Evolutionary conservation across 2,797 vertebrate species (phyloP).

Genomic region (Cichlasoma orientale): DNA sequence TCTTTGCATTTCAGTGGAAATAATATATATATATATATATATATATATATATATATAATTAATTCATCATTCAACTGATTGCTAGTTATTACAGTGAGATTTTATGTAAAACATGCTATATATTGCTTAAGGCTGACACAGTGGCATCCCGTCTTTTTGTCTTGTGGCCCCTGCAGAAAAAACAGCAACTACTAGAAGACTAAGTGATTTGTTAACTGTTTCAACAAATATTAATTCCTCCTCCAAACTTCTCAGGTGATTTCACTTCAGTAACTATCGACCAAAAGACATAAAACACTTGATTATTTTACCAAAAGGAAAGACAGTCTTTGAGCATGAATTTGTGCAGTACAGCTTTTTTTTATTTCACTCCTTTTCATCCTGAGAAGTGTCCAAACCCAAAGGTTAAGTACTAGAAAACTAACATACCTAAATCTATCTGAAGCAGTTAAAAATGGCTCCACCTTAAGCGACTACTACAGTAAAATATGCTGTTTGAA

Average conservation of each 20-base stretch:
- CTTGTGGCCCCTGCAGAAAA: not conserved
- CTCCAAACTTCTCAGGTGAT: not conserved
- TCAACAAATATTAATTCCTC: too few species aligned
- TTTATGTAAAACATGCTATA: not conserved
- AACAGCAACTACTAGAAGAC: not conserved
- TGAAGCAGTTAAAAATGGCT: not conserved
- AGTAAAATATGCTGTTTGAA: not conserved
- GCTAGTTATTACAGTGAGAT: not conserved
- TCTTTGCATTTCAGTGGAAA: not conserved
- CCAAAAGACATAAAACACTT: too few species aligned
- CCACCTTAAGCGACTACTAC: not conserved
- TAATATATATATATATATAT: too few species aligned
- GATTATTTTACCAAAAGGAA: too few species aligned
- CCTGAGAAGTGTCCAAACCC: not conserved
- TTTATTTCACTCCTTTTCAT: not conserved
- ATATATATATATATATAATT: not conserved
- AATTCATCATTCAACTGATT: too few species aligned
- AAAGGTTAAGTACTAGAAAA: not conserved
- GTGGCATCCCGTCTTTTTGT: not conserved
- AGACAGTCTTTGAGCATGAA: accelerated
- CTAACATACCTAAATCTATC: not conserved
- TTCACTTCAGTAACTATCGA: not conserved
- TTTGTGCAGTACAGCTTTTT: not conserved
- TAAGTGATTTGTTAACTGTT: not conserved
- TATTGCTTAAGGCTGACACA: not conserved